Percentiles rank a stretch among this genome's conserved stretches.
These are phyloP conservation scores for Lathamus discolor DNA, from an alignment of 2,113 vertebrate genomes.

Conservation along the genomic window DNA sequence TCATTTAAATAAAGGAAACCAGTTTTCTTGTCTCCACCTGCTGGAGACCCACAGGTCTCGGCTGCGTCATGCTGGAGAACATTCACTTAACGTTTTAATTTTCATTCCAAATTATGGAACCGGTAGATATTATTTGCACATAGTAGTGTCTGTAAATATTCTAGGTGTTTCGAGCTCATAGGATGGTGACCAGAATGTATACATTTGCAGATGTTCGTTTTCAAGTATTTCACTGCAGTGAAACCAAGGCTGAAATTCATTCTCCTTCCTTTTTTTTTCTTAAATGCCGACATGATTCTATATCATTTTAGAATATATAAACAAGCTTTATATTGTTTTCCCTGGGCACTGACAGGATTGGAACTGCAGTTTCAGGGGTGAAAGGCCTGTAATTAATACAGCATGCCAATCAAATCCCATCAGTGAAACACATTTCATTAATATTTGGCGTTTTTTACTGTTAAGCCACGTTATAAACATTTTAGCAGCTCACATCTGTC, in stretches of 20 bases:
- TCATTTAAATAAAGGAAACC: background rate
- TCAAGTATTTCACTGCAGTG: background rate
- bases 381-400: conserved; percentile 65
- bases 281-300: background rate
- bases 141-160: background rate
- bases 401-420: conserved; percentile 53
- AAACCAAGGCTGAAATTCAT: background rate
- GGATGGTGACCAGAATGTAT: background rate
- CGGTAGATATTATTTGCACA: background rate
- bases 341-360: conserved; percentile 25
- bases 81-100: background rate
- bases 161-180: background rate
- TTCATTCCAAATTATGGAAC: background rate
- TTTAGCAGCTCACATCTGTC: conserved; percentile 59
- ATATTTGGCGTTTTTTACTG: conserved; percentile 34
- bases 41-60: background rate
- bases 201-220: background rate
- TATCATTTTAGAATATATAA: conserved; percentile 49
- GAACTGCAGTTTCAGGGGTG: conserved; percentile 39
- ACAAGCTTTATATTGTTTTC: conserved; percentile 32
- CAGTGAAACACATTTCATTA: conserved; percentile 32
- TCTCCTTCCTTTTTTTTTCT: background rate
- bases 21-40: conserved; percentile 48
- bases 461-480: conserved; percentile 53
- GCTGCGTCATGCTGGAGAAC: background rate